Conservation (phyloP, 1,140 invertebrate genomes). For the Mamestra configurata region DNA sequence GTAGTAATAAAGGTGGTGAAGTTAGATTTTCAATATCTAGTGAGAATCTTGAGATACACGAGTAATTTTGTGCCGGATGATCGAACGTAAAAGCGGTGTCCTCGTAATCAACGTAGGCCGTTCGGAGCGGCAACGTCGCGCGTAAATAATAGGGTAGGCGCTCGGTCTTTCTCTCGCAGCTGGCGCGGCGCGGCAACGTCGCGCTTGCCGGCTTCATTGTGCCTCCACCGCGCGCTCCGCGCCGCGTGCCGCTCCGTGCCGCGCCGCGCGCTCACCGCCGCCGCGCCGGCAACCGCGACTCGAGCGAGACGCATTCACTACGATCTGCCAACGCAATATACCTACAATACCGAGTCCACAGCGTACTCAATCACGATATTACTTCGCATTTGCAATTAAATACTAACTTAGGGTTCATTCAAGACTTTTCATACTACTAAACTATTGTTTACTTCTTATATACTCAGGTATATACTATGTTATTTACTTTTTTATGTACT, state of each 20-base stretch:
- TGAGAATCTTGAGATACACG: conserved; percentile 57
- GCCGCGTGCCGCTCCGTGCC: conserved; percentile 14
- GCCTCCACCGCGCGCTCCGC: conserved; percentile 67
- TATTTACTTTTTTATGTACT: conserved; percentile 56
- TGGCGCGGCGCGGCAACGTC: conserved; percentile 82
- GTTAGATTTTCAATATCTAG: conserved; percentile 30
- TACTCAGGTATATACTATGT: conserved; percentile 58
- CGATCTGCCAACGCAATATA: conserved; percentile 72
- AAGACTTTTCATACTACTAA: conserved; percentile 45
- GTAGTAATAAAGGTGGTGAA: conserved; percentile 27
- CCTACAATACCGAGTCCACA: conserved; percentile 66
- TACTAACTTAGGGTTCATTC: conserved; percentile 5
- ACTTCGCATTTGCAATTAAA: conserved; percentile 56
- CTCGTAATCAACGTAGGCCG: conserved; percentile 88
- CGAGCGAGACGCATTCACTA: conserved; percentile 75
- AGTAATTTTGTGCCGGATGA: conserved; percentile 75
- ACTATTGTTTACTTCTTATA: conserved; percentile 54
- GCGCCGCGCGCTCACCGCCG: neutral
- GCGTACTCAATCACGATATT: conserved; percentile 65
- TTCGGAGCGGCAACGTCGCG: conserved; percentile 88
- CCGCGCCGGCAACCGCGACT: conserved; percentile 65
- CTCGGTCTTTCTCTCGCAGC: conserved; percentile 85
- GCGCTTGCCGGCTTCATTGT: conserved; percentile 70
- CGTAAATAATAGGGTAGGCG: conserved; percentile 88
- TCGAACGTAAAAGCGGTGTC: conserved; percentile 87